Conservation (phyloP, 1,140 invertebrate species). For the Anoplophora glabripennis region DNA sequence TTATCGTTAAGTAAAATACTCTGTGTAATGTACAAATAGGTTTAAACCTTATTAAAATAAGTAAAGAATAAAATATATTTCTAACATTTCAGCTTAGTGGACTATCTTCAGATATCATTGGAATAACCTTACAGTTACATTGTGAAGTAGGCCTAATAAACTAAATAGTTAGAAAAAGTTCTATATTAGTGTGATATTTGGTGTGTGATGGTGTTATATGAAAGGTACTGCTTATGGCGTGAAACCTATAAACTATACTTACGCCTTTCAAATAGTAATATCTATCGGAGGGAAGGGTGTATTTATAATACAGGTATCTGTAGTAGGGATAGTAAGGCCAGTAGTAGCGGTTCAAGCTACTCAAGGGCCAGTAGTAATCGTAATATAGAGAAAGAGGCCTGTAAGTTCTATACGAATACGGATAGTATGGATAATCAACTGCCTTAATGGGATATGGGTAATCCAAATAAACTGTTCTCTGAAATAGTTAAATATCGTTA, state of each 20-base stretch:
- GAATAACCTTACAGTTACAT: too few relatives aligned
- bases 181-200: too few relatives aligned
- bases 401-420: conserved; percentile 24
- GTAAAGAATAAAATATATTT: too few relatives aligned
- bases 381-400: conserved; percentile 27
- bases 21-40: too few relatives aligned
- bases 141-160: too few relatives aligned
- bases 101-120: too few relatives aligned
- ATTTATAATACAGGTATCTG: conserved; percentile 30
- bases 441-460: conserved; percentile 27
- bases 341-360: conserved; percentile 28
- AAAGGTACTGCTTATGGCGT: too few relatives aligned
- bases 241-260: conserved; percentile 18
- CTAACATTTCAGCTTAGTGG: too few relatives aligned
- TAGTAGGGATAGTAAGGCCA: conserved; percentile 32
- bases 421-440: conserved; percentile 26
- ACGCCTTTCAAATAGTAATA: conserved; percentile 28
- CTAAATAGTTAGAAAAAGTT: too few relatives aligned
- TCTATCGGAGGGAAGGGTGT: conserved; percentile 28
- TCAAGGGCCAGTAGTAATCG: conserved; percentile 29
- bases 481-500: conserved; percentile 18
- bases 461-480: conserved; percentile 31
- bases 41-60: too few relatives aligned
- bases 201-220: too few relatives aligned
- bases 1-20: too few relatives aligned